Conservation (phyloP, 2,113 vertebrate species). For the Phaethornis superciliosus region DNA sequence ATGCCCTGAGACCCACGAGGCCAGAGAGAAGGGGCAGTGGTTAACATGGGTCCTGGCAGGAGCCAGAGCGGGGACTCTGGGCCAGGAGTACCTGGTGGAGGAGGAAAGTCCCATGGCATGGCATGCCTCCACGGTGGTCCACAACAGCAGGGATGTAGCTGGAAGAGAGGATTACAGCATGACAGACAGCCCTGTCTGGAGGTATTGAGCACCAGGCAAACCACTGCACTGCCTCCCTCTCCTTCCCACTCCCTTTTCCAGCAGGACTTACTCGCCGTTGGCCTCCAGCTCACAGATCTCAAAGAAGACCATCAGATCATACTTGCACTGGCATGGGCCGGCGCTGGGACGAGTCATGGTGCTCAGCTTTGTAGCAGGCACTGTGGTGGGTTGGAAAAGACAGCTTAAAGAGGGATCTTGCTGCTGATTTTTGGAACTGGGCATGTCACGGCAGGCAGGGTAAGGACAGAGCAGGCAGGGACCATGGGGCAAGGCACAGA, state of each 20-base stretch:
- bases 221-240: rapidly evolving
- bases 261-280: conserved; percentile 91
- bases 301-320: conserved; percentile 95
- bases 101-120: conserved; percentile 94
- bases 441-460: background rate
- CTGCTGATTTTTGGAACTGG: background rate
- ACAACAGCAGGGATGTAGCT: conserved; percentile 96
- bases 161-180: background rate
- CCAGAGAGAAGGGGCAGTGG: background rate
- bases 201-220: background rate
- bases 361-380: conserved; percentile 96
- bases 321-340: conserved; percentile 93
- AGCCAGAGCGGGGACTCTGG: background rate
- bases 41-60: background rate
- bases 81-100: conserved; percentile 88
- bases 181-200: background rate
- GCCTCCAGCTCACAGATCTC: conserved; percentile 99
- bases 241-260: background rate
- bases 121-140: conserved; percentile 95
- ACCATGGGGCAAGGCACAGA: rapidly evolving
- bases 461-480: background rate
- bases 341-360: conserved; percentile 85
- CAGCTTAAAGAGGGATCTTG: background rate
- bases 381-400: conserved; percentile 64
- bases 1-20: conserved; percentile 82